These are phyloP conservation scores for Struthio camelus DNA, from an alignment of 2,113 vertebrate species.

Conservation along the genomic window DNA sequence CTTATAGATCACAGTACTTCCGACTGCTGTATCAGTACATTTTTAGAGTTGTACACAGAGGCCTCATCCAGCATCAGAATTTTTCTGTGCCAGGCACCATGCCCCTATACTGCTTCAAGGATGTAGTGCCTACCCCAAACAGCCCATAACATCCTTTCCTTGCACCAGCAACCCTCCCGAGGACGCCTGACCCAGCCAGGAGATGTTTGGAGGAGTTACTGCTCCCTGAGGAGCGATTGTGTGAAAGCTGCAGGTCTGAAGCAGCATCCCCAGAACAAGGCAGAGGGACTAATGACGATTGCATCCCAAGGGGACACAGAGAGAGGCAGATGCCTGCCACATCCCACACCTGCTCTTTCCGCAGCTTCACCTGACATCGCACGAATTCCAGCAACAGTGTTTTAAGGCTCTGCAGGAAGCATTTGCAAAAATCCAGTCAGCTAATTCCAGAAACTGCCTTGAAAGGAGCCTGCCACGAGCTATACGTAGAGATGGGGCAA, in stretches of 20 bases:
- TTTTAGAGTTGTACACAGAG: fast-evolving
- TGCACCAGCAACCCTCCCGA: fast-evolving
- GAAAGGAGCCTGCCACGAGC: not conserved
- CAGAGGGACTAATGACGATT: not conserved
- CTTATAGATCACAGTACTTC: not conserved
- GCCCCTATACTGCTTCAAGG: not conserved
- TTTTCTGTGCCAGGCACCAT: not conserved
- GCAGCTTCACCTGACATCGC: not conserved
- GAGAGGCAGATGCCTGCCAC: fast-evolving
- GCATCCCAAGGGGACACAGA: fast-evolving
- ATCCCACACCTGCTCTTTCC: not conserved
- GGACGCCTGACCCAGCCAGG: fast-evolving
- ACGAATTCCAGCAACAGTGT: fast-evolving
- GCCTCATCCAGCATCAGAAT: not conserved
- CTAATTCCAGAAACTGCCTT: not conserved
- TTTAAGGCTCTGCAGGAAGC: not conserved
- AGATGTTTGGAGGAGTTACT: not conserved
- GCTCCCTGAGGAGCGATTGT: not conserved
- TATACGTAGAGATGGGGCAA: not conserved
- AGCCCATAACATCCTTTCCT: not conserved
- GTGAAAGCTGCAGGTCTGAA: not conserved
- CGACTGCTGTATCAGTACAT: too few relatives aligned
- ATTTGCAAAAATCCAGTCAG: not conserved
- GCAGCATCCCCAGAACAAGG: not conserved
- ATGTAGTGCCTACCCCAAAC: fast-evolving